phyloP scores from a whole-genome alignment of 1,140 invertebrate genomes.

The Drosophila pachea region DNA sequence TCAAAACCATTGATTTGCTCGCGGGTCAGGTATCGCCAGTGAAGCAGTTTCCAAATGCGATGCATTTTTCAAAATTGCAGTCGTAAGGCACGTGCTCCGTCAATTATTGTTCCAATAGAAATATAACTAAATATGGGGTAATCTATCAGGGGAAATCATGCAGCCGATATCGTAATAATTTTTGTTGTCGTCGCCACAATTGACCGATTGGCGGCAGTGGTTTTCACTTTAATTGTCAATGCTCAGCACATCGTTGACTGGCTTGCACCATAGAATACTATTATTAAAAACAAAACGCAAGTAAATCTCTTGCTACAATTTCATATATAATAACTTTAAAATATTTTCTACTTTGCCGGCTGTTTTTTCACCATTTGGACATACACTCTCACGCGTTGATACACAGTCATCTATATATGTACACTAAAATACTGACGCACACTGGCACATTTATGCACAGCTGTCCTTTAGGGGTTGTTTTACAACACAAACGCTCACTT shows the following conservation, averaged over 20 bases:
- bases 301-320: constrained; percentile 27
- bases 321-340: constrained; percentile 43
- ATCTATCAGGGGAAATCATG: constrained; percentile 13
- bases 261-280: constrained; percentile 11
- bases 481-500: constrained; percentile 37
- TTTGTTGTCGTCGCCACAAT: constrained; percentile 16
- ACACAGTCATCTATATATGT: background rate
- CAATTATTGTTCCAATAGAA: constrained; percentile 21
- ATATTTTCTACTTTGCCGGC: constrained; percentile 39
- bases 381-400: constrained; percentile 6
- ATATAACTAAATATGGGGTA: background rate
- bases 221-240: constrained; percentile 33
- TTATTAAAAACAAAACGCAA: constrained; percentile 5
- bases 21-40: constrained; percentile 86
- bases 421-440: constrained; percentile 15
- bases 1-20: constrained; percentile 93
- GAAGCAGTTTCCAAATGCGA: constrained; percentile 79
- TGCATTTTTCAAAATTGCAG: constrained; percentile 43
- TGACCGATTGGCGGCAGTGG: constrained; percentile 27
- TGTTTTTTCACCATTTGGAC: constrained; percentile 42
- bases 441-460: constrained; percentile 19
- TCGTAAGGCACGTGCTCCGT: constrained; percentile 35
- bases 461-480: constrained; percentile 41
- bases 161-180: background rate
- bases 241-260: constrained; percentile 41